These are phyloP conservation scores for Lycophotia porphyrea DNA, from an alignment of 2,888 invertebrate genomes.

Conservation along the genomic window DNA sequence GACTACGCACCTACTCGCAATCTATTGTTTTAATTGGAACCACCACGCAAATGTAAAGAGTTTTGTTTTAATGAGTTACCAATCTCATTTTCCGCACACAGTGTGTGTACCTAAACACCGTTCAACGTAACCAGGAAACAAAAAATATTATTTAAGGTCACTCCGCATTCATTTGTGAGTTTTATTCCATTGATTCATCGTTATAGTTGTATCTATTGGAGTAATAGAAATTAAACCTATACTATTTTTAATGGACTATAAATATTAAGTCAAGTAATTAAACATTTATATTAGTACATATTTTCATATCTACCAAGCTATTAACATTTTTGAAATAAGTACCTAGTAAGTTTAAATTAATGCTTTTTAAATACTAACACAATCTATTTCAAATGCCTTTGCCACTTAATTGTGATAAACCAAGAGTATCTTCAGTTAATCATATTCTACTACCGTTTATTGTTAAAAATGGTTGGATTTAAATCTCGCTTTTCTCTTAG, in stretches of 20 bases:
- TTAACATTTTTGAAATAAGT: slow-evolving; percentile 25
- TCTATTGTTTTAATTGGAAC: slow-evolving; percentile 78
- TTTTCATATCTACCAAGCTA: slow-evolving; percentile 12
- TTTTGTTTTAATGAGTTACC: slow-evolving; percentile 70
- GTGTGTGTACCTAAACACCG: slow-evolving; percentile 51
- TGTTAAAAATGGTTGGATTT: not conserved
- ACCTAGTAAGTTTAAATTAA: slow-evolving; percentile 9
- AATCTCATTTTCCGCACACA: slow-evolving; percentile 67
- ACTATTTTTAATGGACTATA: not conserved
- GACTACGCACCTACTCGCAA: slow-evolving; percentile 74
- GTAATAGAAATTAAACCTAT: slow-evolving; percentile 11
- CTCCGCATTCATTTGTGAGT: slow-evolving; percentile 40
- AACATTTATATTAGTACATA: not conserved
- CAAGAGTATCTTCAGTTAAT: not conserved
- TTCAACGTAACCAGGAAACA: slow-evolving; percentile 62
- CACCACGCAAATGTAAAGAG: slow-evolving; percentile 67
- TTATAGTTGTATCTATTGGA: slow-evolving; percentile 9
- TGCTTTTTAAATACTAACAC: slow-evolving; percentile 5
- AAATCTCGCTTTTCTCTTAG: not conserved
- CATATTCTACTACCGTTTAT: not conserved
- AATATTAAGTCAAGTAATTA: not conserved
- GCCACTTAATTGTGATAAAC: slow-evolving; percentile 13
- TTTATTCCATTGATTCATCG: slow-evolving; percentile 40
- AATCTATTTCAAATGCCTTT: slow-evolving; percentile 27
- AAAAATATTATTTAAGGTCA: slow-evolving; percentile 53